These are phyloP conservation scores for Hirtodrosophila confusa DNA, from an alignment of 2,888 invertebrate genomes.

Conservation along the genomic window DNA sequence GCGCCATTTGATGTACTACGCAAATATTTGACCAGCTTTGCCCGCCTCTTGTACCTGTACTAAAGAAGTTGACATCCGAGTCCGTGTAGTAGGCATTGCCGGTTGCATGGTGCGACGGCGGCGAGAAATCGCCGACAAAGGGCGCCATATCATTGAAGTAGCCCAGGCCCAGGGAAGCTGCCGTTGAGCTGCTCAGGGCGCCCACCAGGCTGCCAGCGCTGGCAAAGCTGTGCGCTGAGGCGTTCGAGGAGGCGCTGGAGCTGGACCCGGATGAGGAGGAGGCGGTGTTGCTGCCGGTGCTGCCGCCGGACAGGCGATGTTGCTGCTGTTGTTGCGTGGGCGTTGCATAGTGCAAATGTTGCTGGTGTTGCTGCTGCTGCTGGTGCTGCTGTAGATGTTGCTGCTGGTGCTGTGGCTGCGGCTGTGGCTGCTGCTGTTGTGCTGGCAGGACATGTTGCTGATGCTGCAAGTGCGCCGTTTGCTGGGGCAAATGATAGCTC, in stretches of 20 bases:
- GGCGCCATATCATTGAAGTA: constrained; percentile 82
- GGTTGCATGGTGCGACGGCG: constrained; percentile 40
- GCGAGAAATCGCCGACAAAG: constrained; percentile 82
- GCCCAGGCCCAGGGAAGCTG: constrained; percentile 80
- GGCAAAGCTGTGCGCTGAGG: constrained; percentile 65
- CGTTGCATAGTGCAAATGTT: constrained; percentile 55
- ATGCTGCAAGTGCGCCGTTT: constrained; percentile 66
- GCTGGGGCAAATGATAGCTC: constrained; percentile 80
- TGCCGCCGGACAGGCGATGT: constrained; percentile 82
- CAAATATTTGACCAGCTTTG: constrained; percentile 68
- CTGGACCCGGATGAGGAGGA: constrained; percentile 70
- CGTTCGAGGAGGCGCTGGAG: constrained; percentile 68
- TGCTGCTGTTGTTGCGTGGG: constrained; percentile 63
- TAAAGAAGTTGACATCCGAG: constrained; percentile 84
- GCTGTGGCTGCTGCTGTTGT: constrained; percentile 43
- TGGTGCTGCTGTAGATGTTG: constrained; percentile 52
- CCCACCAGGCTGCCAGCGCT: constrained; percentile 58
- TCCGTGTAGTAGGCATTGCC: constrained; percentile 82
- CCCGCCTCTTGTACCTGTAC: constrained; percentile 75
- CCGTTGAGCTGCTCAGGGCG: constrained; percentile 70
- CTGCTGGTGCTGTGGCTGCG: constrained; percentile 35
- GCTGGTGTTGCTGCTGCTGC: constrained; percentile 59
- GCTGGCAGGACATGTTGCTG: constrained; percentile 50
- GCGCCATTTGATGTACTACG: constrained; percentile 67
- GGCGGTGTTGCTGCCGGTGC: constrained; percentile 78